A percentile compares a stretch with the other conserved stretches of the same genome.
Conservation (phyloP, 2,797 vertebrate genomes). For the Alosa sapidissima region DNA sequence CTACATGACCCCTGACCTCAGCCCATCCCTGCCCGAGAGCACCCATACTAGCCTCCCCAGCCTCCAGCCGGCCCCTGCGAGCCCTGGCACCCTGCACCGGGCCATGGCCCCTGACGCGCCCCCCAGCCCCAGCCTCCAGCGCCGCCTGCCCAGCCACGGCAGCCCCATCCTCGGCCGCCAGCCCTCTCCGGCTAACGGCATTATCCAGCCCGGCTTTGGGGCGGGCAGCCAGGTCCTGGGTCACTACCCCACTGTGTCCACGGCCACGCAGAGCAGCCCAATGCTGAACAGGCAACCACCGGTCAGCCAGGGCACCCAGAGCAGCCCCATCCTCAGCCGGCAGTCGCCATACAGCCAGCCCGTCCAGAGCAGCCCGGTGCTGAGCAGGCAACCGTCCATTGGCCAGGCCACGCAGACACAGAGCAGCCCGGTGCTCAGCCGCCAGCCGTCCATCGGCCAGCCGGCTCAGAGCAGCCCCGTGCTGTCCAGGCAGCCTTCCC, state of each 20-base stretch:
- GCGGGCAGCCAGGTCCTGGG: slow-evolving; percentile 57
- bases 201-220: slow-evolving; percentile 61
- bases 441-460: slow-evolving; percentile 65
- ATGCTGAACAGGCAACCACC: slow-evolving; percentile 64
- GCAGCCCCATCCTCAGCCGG: slow-evolving; percentile 42
- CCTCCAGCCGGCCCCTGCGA: slow-evolving; percentile 65
- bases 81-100: slow-evolving; percentile 75
- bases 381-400: slow-evolving; percentile 76
- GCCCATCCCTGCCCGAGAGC: slow-evolving; percentile 58
- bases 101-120: slow-evolving; percentile 75
- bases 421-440: slow-evolving; percentile 79
- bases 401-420: slow-evolving; percentile 71
- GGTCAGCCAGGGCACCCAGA: slow-evolving; percentile 43
- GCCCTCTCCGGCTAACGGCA: slow-evolving; percentile 60
- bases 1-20: slow-evolving; percentile 69
- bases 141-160: slow-evolving; percentile 77
- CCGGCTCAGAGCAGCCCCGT: slow-evolving; percentile 65
- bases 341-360: slow-evolving; percentile 37
- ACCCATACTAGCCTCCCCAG: slow-evolving; percentile 64
- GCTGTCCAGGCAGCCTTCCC: slow-evolving; percentile 61
- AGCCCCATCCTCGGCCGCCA: slow-evolving; percentile 67
- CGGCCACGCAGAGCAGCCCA: slow-evolving; percentile 69
- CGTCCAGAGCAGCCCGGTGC: slow-evolving; percentile 76
- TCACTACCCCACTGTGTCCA: slow-evolving; percentile 71
- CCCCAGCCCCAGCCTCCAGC: slow-evolving; percentile 66